phyloP scores from a whole-genome alignment of 2,113 vertebrate species.

The Taurulus bubalis region DNA sequence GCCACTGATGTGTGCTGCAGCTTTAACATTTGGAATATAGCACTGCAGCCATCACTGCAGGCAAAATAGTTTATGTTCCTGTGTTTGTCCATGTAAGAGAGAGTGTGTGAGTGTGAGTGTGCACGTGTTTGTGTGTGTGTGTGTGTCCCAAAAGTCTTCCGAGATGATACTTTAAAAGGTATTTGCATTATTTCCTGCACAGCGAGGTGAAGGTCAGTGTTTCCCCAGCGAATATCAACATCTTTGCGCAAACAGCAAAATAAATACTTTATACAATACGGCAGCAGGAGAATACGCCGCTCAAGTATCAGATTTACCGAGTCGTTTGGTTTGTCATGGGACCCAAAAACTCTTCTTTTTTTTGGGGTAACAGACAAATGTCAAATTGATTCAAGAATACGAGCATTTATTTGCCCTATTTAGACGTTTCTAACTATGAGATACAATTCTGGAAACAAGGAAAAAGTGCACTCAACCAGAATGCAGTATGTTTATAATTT shows the following conservation, averaged over 20 bases:
- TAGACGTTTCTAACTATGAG: background rate
- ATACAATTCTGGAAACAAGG: background rate
- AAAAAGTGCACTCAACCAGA: background rate
- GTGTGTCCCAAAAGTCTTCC: constrained; percentile 29
- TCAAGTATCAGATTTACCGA: constrained; percentile 30
- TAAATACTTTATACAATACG: constrained; percentile 40
- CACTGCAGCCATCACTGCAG: constrained; percentile 65
- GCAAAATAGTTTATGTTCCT: constrained; percentile 58
- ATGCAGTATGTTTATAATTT: background rate
- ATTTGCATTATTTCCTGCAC: constrained; percentile 63
- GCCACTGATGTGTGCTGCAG: constrained; percentile 59
- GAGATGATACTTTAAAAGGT: constrained; percentile 59
- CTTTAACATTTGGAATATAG: constrained; percentile 71
- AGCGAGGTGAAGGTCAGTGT: constrained; percentile 55
- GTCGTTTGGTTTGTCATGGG: constrained; percentile 20
- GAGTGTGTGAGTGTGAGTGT: constrained; percentile 4
- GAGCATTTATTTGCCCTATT: background rate
- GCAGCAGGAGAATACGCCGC: constrained; percentile 42
- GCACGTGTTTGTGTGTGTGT: constrained; percentile 13
- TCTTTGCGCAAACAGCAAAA: constrained; percentile 52
- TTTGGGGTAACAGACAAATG: background rate
- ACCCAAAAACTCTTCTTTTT: constrained; percentile 20
- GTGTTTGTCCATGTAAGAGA: constrained; percentile 36
- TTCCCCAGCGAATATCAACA: constrained; percentile 39
- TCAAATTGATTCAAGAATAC: constrained; percentile 2